Percentiles rank a stretch among this genome's conserved stretches.
phyloP scores from a whole-genome alignment of 1,140 invertebrate species.

The Octopus bimaculoides region DNA sequence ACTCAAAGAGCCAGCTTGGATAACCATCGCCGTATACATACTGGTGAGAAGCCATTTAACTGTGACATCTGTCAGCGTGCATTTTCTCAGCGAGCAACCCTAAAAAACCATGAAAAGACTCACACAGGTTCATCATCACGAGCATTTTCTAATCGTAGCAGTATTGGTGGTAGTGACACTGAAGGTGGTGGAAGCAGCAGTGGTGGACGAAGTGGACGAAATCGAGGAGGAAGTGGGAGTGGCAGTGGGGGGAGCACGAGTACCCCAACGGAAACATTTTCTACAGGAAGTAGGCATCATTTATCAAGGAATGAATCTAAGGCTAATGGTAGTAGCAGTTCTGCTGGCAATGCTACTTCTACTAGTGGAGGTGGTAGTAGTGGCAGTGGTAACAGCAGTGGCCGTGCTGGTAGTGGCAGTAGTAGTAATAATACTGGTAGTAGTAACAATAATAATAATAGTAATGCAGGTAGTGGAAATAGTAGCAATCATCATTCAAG shows the following conservation, averaged over 20 bases:
- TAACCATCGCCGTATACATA: conserved; percentile 15
- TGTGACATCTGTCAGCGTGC: conserved; percentile 14
- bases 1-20: not conserved
- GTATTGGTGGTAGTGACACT: not conserved
- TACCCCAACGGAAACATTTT: no score
- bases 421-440: not conserved
- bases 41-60: conserved; percentile 7
- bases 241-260: no score
- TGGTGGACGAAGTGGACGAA: not conserved
- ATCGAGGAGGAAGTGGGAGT: no score
- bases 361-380: not conserved
- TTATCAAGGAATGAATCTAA: no score
- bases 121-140: conserved; percentile 29
- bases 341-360: no score
- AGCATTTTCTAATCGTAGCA: not conserved
- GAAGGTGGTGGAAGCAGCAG: not conserved
- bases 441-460: not conserved
- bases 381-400: not conserved
- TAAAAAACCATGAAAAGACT: conserved; percentile 5
- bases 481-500: not conserved
- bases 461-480: not conserved
- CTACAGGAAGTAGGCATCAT: no score
- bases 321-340: no score
- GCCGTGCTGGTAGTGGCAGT: not conserved
- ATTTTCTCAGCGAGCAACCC: conserved; percentile 14